Evolutionary conservation across 2,888 invertebrate genomes (phyloP), one percentile per base, ranked within the genome.

Genomic region (Paralinhomoeus sp.): DNA sequence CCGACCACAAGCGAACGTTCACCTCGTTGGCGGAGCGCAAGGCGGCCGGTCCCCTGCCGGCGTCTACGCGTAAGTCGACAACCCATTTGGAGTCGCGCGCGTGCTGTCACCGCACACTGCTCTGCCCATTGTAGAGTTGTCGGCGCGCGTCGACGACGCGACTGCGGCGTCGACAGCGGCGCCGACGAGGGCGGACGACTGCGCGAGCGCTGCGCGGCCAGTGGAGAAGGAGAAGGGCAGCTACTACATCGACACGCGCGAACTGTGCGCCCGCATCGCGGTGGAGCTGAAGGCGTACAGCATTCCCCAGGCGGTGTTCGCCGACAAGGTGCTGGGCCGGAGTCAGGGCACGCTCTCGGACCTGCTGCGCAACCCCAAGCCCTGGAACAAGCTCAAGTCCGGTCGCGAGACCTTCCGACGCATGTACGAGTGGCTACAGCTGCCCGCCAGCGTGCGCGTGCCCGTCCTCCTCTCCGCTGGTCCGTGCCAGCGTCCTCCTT

Each of bases 321-420:
- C 61, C 35, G 61, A 61, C 42, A 41, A 56, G 35, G 53, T 57
- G 18, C 45, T 57, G 36, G 55, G 54, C 48, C 47, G 60, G 23
- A 56, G 56, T 47, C 61, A 61, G 43, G 61, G 61, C 41, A 61
- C 61, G 7, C 46, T 61, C 41, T 60, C 60, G 0, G 61, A 61
- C 44, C 45, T 61, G 35, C 49, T 61, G 38, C 49, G 61, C 9
- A 61, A 61, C 43, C 61, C 61, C 23, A 61, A 61, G 48, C 61
- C 61, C 18, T 61, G 61, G 61, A 61, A 60, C 47, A 57, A 58
- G 42, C 50, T 61, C 40, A 61, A 61, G 45, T 59, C 58, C 15
- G 61, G 61, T 3, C 50, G 61, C 1, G 61, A 61, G 43, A 61
- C 61, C 17, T 61, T 61, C 48, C 52, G 47, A 2, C 39, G 47